Percentiles rank a stretch among this genome's conserved stretches.
These are phyloP conservation scores for Gorsachius magnificus DNA, from an alignment of 2,797 vertebrate species.

Conservation along the genomic window DNA sequence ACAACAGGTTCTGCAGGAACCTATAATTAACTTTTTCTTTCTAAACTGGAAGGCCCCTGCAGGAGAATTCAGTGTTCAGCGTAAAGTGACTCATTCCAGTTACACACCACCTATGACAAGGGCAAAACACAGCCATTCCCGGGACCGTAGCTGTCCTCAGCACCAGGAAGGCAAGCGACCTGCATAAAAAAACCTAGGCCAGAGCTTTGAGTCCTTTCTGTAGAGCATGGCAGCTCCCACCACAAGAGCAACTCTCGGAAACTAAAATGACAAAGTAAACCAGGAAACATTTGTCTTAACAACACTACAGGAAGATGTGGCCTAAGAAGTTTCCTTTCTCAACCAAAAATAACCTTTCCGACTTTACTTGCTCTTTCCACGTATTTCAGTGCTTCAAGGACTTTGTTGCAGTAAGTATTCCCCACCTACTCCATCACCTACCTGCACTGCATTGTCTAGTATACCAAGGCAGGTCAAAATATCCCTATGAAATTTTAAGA, in stretches of 20 bases:
- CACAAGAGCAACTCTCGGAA: background rate
- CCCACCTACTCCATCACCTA: background rate
- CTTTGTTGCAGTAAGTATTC: background rate
- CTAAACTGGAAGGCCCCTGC: background rate
- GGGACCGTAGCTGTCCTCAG: background rate
- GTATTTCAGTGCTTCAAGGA: background rate
- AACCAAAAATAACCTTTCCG: background rate
- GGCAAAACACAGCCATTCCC: background rate
- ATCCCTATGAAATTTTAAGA: background rate
- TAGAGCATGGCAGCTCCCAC: no score
- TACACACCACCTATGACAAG: background rate
- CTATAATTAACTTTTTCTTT: background rate
- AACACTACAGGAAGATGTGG: background rate
- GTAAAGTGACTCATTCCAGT: background rate
- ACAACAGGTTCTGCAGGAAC: background rate
- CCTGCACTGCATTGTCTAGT: background rate
- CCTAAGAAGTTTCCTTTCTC: background rate
- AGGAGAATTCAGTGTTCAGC: background rate
- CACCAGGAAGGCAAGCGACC: background rate
- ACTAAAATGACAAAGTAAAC: background rate
- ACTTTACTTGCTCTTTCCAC: background rate
- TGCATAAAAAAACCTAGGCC: background rate
- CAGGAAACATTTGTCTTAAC: background rate
- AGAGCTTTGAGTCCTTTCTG: background rate
- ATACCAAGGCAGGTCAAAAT: background rate